Base-by-base conservation (phyloP, 2,797 vertebrate genomes). In the Meda fulgida region DNA sequence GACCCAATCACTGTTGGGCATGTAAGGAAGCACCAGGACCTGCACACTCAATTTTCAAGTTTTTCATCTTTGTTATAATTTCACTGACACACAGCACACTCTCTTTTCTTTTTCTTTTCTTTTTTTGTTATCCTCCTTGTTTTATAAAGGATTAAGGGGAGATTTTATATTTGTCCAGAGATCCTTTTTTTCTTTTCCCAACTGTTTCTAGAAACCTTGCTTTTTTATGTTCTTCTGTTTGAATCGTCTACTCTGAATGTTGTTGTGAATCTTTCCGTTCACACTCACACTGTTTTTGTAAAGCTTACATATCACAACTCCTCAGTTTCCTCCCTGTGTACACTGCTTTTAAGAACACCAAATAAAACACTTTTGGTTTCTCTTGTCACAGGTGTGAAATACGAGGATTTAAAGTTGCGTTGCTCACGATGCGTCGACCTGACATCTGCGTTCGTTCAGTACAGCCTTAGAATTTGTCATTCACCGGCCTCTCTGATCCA, bases 381-480 rank as follows among this genome's bases (percentile, higher is more conserved):
- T 66, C 75, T 58, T 80, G 69, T 73, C 67, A 69, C 55, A 71
- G 31, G 60, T 85, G 53, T 83, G 75, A 80, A 84, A 86, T 48
- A 46, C 1, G 55, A 83, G 82, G 19, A 14, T 80, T 86, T 80
- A 84, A 88, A 75, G 73, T 60, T 1, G 23, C 43, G 70, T n/a
- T 72, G 29, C 29, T 46, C 83, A 18, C 14, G 63, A 46, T 60
- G 53, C 16, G 38, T 80, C 10, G 51, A 5, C 60, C 77, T 31
- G 81, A 86, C 83, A 86, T 85, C 87, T 87, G 86, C 79, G 29
- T 73, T 63, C 70, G 67, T 75, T 89, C 76, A 80, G 69, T 80
- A 65, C 43, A 11, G 10, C 53, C 38, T 13, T 7, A 7, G 66
- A 67, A 77, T 83, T 69, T 46, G 83, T 84, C 79, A 23, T 70